A percentile compares a stretch with the other conserved stretches of the same genome.
Conservation (phyloP, 2,797 vertebrate genomes). For the Austrolebias charrua region DNA sequence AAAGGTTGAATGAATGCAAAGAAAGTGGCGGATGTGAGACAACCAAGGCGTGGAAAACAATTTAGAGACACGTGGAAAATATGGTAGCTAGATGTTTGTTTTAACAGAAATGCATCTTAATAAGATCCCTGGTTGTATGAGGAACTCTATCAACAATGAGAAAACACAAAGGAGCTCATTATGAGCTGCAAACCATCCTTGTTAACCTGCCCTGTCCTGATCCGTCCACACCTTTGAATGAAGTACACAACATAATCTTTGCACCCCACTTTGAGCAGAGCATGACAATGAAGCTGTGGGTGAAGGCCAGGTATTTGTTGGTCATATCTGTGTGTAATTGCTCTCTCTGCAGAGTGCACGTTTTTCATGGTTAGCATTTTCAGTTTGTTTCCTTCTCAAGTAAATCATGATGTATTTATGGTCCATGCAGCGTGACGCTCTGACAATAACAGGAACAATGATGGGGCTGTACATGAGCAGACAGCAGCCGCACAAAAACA, state of each 20-base stretch:
- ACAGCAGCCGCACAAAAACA: conserved; percentile 4
- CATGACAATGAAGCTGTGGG: conserved; percentile 57
- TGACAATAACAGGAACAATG: conserved; percentile 14
- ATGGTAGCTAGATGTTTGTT: conserved; percentile 56
- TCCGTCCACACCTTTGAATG: conserved; percentile 49
- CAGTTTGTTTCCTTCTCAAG: conserved; percentile 13
- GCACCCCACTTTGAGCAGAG: conserved; percentile 31
- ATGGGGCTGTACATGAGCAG: neutral
- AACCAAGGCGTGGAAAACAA: conserved; percentile 10
- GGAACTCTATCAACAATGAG: conserved; percentile 28
- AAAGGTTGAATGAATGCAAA: too few relatives aligned
- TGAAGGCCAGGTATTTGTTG: conserved; percentile 23
- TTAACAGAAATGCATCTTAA: conserved; percentile 71
- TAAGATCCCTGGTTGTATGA: conserved; percentile 69
- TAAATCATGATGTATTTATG: conserved; percentile 27
- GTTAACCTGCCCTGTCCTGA: conserved; percentile 45
- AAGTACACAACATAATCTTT: conserved; percentile 55
- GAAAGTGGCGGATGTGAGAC: neutral
- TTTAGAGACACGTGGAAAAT: conserved; percentile 27
- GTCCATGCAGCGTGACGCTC: conserved; percentile 6
- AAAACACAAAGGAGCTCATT: conserved; percentile 75
- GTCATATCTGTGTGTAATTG: conserved; percentile 27
- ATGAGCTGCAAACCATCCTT: conserved; percentile 50
- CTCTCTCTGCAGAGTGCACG: conserved; percentile 15
- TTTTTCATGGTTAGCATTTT: conserved; percentile 27